A percentile compares a stretch with the other conserved stretches of the same genome.
Conservation (phyloP, 2,113 vertebrate genomes). For the Solea senegalensis region DNA sequence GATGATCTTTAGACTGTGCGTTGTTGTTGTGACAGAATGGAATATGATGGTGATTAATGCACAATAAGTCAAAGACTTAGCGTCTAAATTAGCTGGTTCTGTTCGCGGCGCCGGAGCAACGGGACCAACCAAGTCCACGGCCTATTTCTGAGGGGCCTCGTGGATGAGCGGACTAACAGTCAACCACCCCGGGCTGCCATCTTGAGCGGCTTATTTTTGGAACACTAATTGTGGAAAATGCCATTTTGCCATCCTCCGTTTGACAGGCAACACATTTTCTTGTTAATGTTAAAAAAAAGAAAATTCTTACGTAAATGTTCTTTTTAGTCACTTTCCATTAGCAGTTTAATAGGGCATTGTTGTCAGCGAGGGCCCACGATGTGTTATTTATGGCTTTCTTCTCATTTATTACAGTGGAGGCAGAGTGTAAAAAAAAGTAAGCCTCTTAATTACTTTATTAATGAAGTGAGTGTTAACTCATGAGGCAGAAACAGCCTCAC, state of each 20-base stretch:
- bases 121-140: conserved; percentile 31
- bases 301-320: too few relatives aligned
- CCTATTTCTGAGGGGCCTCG: conserved; percentile 16
- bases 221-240: conserved; percentile 34
- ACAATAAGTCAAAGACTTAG: conserved; percentile 5
- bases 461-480: too few relatives aligned
- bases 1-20: conserved; percentile 9
- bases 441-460: too few relatives aligned
- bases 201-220: conserved; percentile 30
- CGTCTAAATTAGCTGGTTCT: conserved; percentile 18
- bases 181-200: conserved; percentile 23
- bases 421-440: too few relatives aligned
- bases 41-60: conserved; percentile 16
- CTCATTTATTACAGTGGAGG: too few relatives aligned
- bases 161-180: conserved; percentile 15
- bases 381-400: too few relatives aligned
- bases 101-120: neutral
- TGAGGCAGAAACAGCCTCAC: too few relatives aligned
- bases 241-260: conserved; percentile 20
- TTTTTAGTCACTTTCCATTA: too few relatives aligned
- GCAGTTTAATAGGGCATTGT: too few relatives aligned
- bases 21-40: conserved; percentile 6
- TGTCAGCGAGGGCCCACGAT: too few relatives aligned
- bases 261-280: conserved; percentile 2
- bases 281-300: conserved; percentile 15